A percentile compares a stretch with the other conserved stretches of the same genome.
Conservation (phyloP, 2,888 invertebrate genomes). For the Hetaerina titia region DNA sequence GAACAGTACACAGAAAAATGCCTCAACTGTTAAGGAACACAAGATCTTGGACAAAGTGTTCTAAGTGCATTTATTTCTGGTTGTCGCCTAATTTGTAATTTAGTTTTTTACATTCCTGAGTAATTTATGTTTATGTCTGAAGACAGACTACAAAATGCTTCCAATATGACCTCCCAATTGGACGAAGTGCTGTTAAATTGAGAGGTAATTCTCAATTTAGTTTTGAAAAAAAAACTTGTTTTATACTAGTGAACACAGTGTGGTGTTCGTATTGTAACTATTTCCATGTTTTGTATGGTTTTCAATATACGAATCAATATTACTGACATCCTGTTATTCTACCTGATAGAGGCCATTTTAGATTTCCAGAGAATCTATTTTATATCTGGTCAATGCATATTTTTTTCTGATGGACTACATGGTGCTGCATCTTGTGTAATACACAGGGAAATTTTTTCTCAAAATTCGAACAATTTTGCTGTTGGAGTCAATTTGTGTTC, state of each 20-base stretch:
- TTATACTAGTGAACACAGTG: constrained; percentile 36
- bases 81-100: constrained; percentile 59
- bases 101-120: constrained; percentile 67
- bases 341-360: neutral
- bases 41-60: constrained; percentile 57
- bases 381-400: constrained; percentile 52
- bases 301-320: constrained; percentile 50
- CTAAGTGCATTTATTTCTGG: constrained; percentile 66
- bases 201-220: constrained; percentile 51
- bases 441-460: constrained; percentile 24
- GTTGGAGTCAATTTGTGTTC: constrained; percentile 58
- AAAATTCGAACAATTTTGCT: constrained; percentile 31
- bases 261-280: constrained; percentile 51
- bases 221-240: constrained; percentile 52
- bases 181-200: constrained; percentile 56
- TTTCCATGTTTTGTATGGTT: constrained; percentile 64
- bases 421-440: constrained; percentile 62
- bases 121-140: constrained; percentile 59
- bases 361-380: constrained; percentile 41
- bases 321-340: constrained; percentile 41
- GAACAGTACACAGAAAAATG: constrained; percentile 61
- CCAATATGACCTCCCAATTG: constrained; percentile 49
- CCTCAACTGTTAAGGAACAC: constrained; percentile 44
- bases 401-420: constrained; percentile 51
- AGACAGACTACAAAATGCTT: constrained; percentile 64